A percentile compares a stretch with the other conserved stretches of the same genome.
Conservation (phyloP, 2,888 invertebrate species). For the Ariolimax columbianus region DNA sequence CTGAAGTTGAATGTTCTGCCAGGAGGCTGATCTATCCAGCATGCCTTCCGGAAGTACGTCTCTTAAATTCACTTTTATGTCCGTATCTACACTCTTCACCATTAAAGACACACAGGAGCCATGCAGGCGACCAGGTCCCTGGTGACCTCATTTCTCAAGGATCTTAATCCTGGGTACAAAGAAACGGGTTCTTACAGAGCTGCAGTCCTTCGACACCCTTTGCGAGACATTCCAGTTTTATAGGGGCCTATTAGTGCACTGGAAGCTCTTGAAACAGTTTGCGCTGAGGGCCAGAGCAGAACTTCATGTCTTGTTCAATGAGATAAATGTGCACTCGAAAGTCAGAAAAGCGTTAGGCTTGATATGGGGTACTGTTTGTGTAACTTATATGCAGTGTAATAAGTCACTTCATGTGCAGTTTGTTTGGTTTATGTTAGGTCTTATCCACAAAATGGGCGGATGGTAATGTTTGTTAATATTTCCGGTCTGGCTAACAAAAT, state of each 20-base stretch:
- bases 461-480: too few species aligned
- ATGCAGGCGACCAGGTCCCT: not conserved
- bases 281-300: not conserved
- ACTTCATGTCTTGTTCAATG: not conserved
- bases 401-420: not conserved
- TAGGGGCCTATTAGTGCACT: conserved; percentile 2
- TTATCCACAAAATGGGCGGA: too few species aligned
- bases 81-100: conserved; percentile 25
- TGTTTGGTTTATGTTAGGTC: too few species aligned
- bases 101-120: conserved; percentile 10
- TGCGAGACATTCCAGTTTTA: not conserved
- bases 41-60: not conserved
- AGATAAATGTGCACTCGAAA: conserved; percentile 7
- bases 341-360: not conserved
- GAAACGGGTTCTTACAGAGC: not conserved
- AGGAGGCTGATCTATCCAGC: not conserved
- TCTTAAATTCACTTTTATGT: conserved; percentile 11
- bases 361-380: not conserved
- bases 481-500: too few species aligned
- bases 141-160: conserved; percentile 18
- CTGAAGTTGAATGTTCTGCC: not conserved
- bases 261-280: conserved; percentile 22
- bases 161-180: conserved; percentile 15
- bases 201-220: conserved; percentile 18
- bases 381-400: not conserved